Conservation (phyloP, 2,797 vertebrate genomes). For the Danio tinwini region DNA sequence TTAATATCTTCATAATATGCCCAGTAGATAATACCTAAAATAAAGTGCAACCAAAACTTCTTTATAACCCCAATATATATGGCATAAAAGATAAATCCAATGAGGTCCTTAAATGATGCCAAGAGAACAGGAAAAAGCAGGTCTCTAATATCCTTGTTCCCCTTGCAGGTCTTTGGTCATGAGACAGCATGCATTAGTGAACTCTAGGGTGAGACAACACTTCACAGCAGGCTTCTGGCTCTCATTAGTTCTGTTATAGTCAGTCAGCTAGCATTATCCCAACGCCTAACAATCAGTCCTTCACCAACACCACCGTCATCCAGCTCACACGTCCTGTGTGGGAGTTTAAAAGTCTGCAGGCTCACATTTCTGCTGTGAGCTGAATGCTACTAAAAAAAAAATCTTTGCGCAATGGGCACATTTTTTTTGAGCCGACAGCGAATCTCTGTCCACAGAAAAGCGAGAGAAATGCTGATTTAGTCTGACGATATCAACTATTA, state of each 20-base stretch:
- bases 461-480: constrained; percentile 6
- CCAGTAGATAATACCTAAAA: too few species aligned
- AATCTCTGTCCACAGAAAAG: constrained; percentile 2
- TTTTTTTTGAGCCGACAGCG: constrained; percentile 13
- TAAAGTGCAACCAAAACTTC: too few species aligned
- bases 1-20: too few species aligned
- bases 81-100: too few species aligned
- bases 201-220: constrained; percentile 60
- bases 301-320: constrained; percentile 19
- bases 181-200: constrained; percentile 67
- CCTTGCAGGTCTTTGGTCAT: constrained; percentile 30
- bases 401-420: not conserved
- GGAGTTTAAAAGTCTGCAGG: constrained; percentile 23
- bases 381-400: constrained; percentile 19
- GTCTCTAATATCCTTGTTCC: not conserved
- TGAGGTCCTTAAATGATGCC: not conserved
- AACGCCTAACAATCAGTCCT: constrained; percentile 12
- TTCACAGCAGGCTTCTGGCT: constrained; percentile 61
- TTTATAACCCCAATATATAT: too few species aligned
- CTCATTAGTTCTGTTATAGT: constrained; percentile 58
- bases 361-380: constrained; percentile 39
- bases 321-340: constrained; percentile 8
- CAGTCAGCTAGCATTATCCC: constrained; percentile 31
- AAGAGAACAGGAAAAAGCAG: constrained; percentile 9
- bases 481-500: not conserved